Base-by-base conservation (phyloP, 2,113 vertebrate genomes). In the Scartelaos histophorus region DNA sequence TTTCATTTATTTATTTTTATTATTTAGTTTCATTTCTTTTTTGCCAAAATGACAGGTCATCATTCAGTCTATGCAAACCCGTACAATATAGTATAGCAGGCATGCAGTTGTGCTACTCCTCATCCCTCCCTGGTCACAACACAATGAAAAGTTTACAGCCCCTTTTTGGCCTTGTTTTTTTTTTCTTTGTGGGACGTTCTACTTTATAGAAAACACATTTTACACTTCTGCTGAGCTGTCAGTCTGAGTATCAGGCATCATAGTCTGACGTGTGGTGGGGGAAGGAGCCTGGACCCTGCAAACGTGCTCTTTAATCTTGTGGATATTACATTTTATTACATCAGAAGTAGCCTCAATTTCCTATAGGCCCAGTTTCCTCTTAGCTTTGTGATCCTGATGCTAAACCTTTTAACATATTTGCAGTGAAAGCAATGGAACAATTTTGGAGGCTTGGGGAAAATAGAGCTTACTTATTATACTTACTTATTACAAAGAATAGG, bases 151-250 rank as follows among this genome's bases (percentile, higher is more conserved):
- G 73, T 91, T 90, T 87, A 91, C 76, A 69, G 88, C 73, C 79
- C 85, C 71, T 86, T 86, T 83, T 85, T 75, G 76, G 84, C 78
- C 76, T 82, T 69, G 75, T 89, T 85, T 83, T 80, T 79, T 76
- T 69, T 75, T 75, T 64, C 74, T 81, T 75, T 53, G 13, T 65
- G 53, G 67, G 74, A 62, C 77, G 34, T 64, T 64, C 71, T 69
- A 73, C 78, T 81, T 89, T 80, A 91, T 90, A 82, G 87, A 72
- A 92, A 91, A 90, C 91, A 86, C 83, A 89, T 91, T 90, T 91
- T 65, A 13, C 54, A 35, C 68, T 65, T 84, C 81, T 79, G 78
- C 66, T 13, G 4, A 35, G 35, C 76, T 74, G 82, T 84, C 81
- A 51, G 72, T 49, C 43, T 76, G 75, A 69, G 77, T 49, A 49